Evolutionary conservation across 2,888 invertebrate species (phyloP).

Genomic region (Eilema depressum): DNA sequence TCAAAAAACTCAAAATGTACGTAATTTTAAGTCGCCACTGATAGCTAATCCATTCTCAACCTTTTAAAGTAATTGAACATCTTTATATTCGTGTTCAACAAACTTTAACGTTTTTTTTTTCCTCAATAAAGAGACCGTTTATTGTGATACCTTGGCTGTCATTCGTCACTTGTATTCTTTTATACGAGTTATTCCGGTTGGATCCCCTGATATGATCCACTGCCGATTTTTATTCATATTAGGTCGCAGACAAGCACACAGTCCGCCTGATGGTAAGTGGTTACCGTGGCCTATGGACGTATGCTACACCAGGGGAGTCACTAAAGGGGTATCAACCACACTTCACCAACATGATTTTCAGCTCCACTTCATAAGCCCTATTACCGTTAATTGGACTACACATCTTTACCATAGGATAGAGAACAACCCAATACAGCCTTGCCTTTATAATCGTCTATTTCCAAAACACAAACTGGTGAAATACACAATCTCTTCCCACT

Average conservation of each 20-base stretch:
- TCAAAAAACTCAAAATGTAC: slow-evolving; percentile 42
- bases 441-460: slow-evolving; percentile 28
- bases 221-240: no score
- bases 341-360: no score
- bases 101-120: slow-evolving; percentile 51
- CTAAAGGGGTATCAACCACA: no score
- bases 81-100: slow-evolving; percentile 52
- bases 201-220: no score
- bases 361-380: no score
- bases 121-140: slow-evolving; percentile 54
- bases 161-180: slow-evolving; percentile 55
- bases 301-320: no score
- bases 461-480: slow-evolving; percentile 25
- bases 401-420: no score
- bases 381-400: no score
- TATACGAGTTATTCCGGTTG: no score
- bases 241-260: no score
- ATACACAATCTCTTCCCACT: slow-evolving; percentile 33
- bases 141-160: slow-evolving; percentile 49
- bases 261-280: no score
- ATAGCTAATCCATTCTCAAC: slow-evolving; percentile 48
- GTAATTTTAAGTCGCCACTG: slow-evolving; percentile 44
- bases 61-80: slow-evolving; percentile 56
- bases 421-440: slow-evolving; percentile 36
- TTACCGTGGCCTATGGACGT: no score